These are phyloP conservation scores for Bolinopsis microptera DNA, from an alignment of 37 sponge, comb jelly and placozoan genomes.

Conservation along the genomic window DNA sequence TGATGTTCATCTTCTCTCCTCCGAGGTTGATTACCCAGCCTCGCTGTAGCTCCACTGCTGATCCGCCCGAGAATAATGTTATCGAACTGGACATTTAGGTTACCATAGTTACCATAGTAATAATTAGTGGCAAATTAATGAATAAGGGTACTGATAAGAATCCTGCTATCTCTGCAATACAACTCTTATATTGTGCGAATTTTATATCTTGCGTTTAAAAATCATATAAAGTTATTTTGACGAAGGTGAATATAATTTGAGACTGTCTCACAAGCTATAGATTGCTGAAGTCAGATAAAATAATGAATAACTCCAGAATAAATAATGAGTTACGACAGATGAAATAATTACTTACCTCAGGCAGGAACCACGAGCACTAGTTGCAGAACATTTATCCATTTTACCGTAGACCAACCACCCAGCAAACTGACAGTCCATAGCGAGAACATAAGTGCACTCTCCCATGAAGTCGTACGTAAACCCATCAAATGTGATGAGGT, in stretches of 20 bases:
- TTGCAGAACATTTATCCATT: not conserved
- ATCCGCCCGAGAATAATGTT: not conserved
- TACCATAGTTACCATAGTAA: too few species aligned
- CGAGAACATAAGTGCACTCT: not conserved
- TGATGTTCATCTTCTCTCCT: not conserved
- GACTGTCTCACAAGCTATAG: too few species aligned
- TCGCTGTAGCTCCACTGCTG: conserved; percentile 2
- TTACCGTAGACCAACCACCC: not conserved
- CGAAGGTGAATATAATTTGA: too few species aligned
- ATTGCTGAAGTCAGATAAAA: too few species aligned
- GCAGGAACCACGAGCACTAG: not conserved
- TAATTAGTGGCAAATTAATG: too few species aligned
- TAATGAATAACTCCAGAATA: too few species aligned
- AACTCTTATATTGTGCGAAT: too few species aligned
- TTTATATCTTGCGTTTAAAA: too few species aligned
- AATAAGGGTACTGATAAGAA: too few species aligned
- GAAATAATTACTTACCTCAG: not conserved
- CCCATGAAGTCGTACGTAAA: not conserved
- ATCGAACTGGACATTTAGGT: not conserved
- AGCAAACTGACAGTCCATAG: conserved; percentile 22
- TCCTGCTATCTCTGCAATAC: too few species aligned
- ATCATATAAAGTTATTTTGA: too few species aligned
- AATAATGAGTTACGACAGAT: too few species aligned
- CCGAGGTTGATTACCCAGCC: not conserved
- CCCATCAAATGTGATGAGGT: conserved; percentile 8